phyloP scores from a whole-genome alignment of 1,140 invertebrate genomes.

The Eurosta solidaginis region DNA sequence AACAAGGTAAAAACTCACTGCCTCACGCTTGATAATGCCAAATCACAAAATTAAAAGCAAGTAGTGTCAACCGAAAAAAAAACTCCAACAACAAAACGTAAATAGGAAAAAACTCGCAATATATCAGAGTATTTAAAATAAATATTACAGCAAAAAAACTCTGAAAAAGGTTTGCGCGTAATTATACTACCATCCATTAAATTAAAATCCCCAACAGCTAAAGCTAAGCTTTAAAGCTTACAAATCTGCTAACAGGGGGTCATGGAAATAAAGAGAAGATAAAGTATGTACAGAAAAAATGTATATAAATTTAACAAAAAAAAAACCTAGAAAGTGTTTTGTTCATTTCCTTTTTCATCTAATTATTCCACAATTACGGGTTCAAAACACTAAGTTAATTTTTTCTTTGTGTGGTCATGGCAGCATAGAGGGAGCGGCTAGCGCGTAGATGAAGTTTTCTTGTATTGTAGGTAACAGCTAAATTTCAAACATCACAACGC shows the following conservation, averaged over 20 bases:
- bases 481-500: not conserved
- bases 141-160: not conserved
- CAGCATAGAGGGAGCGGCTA: too few species aligned
- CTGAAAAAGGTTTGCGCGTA: not conserved
- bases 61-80: not conserved
- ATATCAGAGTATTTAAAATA: slow-evolving; percentile 1
- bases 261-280: too few species aligned
- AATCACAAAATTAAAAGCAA: not conserved
- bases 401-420: not conserved
- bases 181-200: not conserved
- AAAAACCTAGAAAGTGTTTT: not conserved
- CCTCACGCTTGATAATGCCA: not conserved
- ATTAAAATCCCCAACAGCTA: not conserved
- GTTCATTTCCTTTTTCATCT: not conserved
- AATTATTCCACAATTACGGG: not conserved
- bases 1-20: too few species aligned
- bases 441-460: too few species aligned
- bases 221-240: not conserved
- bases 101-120: not conserved
- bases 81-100: too few species aligned
- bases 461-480: too few species aligned
- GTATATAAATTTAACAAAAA: too few species aligned
- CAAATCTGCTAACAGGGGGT: not conserved
- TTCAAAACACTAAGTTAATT: not conserved
- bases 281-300: too few species aligned